phyloP scores from a whole-genome alignment of 64 coral and sea anemone genomes.

The Trachythela sp. region DNA sequence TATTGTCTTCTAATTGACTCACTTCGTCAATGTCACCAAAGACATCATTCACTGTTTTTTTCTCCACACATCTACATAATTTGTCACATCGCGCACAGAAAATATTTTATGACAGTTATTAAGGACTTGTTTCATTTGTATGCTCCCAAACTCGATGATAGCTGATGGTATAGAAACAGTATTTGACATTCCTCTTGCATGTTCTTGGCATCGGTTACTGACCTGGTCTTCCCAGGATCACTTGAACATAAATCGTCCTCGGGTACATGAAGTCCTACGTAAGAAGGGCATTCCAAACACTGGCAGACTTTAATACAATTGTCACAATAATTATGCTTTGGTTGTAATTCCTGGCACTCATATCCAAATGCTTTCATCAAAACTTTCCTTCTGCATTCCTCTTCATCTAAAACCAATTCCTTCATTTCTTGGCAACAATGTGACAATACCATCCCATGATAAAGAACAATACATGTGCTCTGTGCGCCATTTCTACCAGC shows the following conservation, averaged over 20 bases:
- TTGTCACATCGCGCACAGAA: neutral
- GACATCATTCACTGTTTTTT: conserved; percentile 13
- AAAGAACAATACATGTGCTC: neutral
- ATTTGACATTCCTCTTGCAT: neutral
- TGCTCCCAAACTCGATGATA: neutral
- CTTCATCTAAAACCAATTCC: conserved; percentile 13
- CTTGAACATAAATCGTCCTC: neutral
- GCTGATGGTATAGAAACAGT: conserved; percentile 9
- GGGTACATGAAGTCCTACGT: neutral
- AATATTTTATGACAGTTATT: conserved; percentile 4
- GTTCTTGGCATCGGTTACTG: neutral
- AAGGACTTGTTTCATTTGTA: conserved; percentile 18
- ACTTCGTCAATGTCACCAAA: conserved; percentile 15
- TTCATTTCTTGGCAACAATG: conserved; percentile 11
- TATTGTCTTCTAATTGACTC: neutral
- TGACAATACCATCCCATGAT: neutral
- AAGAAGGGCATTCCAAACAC: neutral
- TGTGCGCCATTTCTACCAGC: neutral
- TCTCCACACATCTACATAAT: conserved; percentile 3
- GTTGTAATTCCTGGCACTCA: neutral
- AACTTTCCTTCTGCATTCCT: neutral
- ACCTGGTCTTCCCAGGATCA: neutral
- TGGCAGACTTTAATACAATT: conserved; percentile 8
- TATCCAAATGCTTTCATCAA: conserved; percentile 5
- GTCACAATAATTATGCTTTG: conserved; percentile 24